Conservation (phyloP, 2,113 vertebrate species). For the Nematolebias whitei region DNA sequence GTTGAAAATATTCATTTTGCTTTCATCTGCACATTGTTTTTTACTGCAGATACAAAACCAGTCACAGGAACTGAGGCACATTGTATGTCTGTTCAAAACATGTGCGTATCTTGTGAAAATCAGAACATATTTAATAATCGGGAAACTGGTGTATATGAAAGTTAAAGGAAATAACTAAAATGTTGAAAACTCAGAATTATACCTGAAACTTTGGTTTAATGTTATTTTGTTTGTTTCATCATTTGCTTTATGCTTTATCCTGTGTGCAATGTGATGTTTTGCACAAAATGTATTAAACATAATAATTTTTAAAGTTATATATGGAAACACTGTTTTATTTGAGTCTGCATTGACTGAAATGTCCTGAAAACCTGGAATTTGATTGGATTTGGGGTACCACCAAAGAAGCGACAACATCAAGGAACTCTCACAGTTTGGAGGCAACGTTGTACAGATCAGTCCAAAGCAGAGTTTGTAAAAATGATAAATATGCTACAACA, state of each 20-base stretch:
- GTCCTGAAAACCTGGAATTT: too few species aligned
- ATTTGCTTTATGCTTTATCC: background rate
- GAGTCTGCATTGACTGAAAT: background rate
- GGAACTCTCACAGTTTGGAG: too few species aligned
- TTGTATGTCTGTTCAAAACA: background rate
- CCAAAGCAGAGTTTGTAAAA: too few species aligned
- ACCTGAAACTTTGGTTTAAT: background rate
- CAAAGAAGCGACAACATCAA: too few species aligned
- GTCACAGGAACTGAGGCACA: slow-evolving; percentile 6
- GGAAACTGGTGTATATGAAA: background rate
- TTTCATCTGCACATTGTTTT: slow-evolving; percentile 10
- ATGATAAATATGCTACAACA: too few species aligned
- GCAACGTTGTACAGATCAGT: too few species aligned
- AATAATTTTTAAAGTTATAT: too few species aligned
- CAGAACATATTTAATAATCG: background rate
- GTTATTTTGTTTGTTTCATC: background rate
- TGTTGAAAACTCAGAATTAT: background rate
- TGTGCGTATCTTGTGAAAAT: background rate
- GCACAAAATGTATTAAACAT: background rate
- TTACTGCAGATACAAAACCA: background rate
- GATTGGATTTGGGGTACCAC: too few species aligned
- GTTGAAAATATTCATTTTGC: background rate
- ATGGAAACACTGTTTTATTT: background rate
- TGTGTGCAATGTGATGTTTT: background rate
- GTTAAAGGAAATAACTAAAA: background rate